phyloP scores from a whole-genome alignment of 1,140 invertebrate genomes.

The Phortica variegata region DNA sequence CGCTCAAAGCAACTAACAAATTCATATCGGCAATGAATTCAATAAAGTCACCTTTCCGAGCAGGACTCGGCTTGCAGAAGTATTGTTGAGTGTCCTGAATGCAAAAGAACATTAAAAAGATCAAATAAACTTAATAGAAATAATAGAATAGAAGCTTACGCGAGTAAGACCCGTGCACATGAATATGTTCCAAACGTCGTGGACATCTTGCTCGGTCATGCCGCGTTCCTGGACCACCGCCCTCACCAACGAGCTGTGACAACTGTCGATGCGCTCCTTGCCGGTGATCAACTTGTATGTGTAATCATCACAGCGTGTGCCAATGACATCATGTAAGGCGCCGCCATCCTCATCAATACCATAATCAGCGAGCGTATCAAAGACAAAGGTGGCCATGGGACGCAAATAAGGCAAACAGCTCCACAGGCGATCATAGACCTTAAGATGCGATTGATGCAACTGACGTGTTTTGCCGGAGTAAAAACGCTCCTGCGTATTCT shows the following conservation, averaged over 20 bases:
- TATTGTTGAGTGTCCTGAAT: conserved; percentile 57
- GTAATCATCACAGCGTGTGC: conserved; percentile 60
- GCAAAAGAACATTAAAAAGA: not conserved
- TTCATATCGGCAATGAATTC: conserved; percentile 62
- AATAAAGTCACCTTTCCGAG: conserved; percentile 58
- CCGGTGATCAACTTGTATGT: conserved; percentile 59
- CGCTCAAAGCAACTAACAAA: conserved; percentile 57
- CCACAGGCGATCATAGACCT: conserved; percentile 58
- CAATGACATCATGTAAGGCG: conserved; percentile 59
- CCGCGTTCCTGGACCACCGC: conserved; percentile 56
- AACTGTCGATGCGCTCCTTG: conserved; percentile 53
- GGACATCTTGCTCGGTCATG: conserved; percentile 58
- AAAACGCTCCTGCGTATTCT: conserved; percentile 58
- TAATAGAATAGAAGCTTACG: conserved; percentile 14
- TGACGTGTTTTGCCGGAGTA: conserved; percentile 60
- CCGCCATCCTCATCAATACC: conserved; percentile 60
- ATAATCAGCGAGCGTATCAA: conserved; percentile 56
- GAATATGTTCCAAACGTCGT: conserved; percentile 61
- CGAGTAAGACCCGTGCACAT: conserved; percentile 59
- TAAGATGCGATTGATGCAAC: conserved; percentile 57
- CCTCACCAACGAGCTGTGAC: conserved; percentile 58
- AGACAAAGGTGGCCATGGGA: conserved; percentile 60
- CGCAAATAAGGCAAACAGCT: conserved; percentile 58
- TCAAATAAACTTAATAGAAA: not conserved
- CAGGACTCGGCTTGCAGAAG: conserved; percentile 59